Evolutionary conservation across 2,888 invertebrate species (phyloP).

Genomic region (Tribolium freemani): DNA sequence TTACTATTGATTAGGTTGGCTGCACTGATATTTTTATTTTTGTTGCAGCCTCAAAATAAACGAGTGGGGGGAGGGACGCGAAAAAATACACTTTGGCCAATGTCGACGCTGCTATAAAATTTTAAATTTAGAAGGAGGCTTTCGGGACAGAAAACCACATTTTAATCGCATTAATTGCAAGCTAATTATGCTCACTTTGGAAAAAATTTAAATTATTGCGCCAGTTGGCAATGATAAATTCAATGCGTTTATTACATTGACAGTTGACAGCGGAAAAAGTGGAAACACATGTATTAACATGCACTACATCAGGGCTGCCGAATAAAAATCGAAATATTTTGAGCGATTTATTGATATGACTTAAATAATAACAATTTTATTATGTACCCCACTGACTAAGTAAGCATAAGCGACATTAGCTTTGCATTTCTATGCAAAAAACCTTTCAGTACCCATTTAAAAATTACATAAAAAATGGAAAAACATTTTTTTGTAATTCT

Average conservation of each 20-base stretch:
- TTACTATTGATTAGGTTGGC: conserved; percentile 13
- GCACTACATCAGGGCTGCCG: background rate
- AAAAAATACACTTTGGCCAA: background rate
- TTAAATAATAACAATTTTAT: too few relatives aligned
- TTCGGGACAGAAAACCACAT: background rate
- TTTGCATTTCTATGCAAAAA: too few relatives aligned
- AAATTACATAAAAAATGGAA: too few relatives aligned
- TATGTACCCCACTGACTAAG: too few relatives aligned
- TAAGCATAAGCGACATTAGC: too few relatives aligned
- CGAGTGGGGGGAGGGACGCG: background rate
- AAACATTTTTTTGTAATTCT: too few relatives aligned
- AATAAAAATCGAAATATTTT: background rate
- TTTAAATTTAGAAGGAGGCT: background rate
- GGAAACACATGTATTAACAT: background rate
- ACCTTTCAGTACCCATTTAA: too few relatives aligned
- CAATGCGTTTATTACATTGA: background rate
- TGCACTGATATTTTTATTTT: background rate
- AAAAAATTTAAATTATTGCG: background rate
- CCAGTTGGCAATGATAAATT: background rate
- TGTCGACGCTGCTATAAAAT: background rate
- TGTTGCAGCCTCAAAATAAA: conserved; percentile 12
- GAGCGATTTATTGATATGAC: background rate
- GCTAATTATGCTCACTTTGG: background rate
- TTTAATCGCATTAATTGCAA: too few relatives aligned
- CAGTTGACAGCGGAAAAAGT: background rate